A percentile compares a stretch with the other conserved stretches of the same genome.
phyloP scores from a whole-genome alignment of 2,113 vertebrate genomes.

The Pipa parva region DNA sequence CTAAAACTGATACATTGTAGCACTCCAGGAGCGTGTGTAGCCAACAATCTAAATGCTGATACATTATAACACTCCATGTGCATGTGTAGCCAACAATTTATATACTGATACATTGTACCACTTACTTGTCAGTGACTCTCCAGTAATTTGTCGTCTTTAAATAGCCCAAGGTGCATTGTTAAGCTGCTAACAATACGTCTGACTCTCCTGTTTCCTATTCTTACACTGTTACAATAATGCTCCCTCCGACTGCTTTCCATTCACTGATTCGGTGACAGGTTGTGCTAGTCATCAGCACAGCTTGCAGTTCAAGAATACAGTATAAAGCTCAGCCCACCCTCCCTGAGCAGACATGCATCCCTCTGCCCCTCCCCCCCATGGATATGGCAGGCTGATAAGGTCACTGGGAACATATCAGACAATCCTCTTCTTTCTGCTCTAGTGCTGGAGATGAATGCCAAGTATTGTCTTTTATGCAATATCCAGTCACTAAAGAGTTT shows the following conservation, averaged over 20 bases:
- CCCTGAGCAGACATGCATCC: constrained; percentile 4
- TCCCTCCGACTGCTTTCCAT: constrained; percentile 1
- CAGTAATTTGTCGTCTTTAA: not conserved
- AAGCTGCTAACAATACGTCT: not conserved
- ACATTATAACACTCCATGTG: too few species aligned
- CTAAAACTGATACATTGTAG: not conserved
- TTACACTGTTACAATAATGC: not conserved
- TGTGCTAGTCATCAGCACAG: not conserved
- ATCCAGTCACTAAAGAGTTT: not conserved
- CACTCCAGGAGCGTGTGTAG: too few species aligned
- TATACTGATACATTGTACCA: too few species aligned
- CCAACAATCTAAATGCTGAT: too few species aligned
- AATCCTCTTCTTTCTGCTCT: constrained; percentile 1
- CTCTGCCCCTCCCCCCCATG: constrained; percentile 8
- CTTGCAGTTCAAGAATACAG: constrained; percentile 1
- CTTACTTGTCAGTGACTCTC: constrained; percentile 15
- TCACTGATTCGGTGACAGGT: constrained; percentile 8
- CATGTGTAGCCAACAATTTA: too few species aligned
- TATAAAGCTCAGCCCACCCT: not conserved
- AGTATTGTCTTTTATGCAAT: not conserved
- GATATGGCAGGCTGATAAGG: constrained; percentile 20
- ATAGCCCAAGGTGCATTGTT: constrained; percentile 14
- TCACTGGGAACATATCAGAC: constrained; percentile 10
- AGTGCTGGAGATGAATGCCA: not conserved
- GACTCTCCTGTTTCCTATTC: too few species aligned